phyloP scores from a whole-genome alignment of 2,113 vertebrate genomes.

The Petaurus breviceps region DNA sequence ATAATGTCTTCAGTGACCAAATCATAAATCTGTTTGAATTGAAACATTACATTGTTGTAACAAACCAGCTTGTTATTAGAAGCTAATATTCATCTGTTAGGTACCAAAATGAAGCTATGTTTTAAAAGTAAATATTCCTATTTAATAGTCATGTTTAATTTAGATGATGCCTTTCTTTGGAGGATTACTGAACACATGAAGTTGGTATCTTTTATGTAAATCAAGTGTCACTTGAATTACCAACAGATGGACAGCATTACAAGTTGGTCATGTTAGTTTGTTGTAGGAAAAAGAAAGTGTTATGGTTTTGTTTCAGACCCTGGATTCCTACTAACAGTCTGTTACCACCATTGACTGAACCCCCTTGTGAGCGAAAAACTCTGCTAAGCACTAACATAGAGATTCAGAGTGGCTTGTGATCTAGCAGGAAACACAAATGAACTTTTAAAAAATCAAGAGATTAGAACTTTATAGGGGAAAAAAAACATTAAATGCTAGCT shows the following conservation, averaged over 20 bases:
- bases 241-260: background rate
- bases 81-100: conserved; percentile 14
- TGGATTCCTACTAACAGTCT: conserved; percentile 31
- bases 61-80: conserved; percentile 21
- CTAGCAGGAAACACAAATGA: background rate
- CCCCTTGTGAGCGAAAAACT: background rate
- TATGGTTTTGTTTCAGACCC: background rate
- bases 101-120: conserved; percentile 40
- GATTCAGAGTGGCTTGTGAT: background rate
- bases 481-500: background rate
- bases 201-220: conserved; percentile 48
- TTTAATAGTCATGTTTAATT: conserved; percentile 2
- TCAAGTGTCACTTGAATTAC: conserved; percentile 46
- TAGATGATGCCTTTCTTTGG: conserved; percentile 20
- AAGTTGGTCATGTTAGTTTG: background rate
- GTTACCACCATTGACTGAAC: conserved; percentile 47
- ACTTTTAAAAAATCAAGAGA: background rate
- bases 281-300: conserved; percentile 28
- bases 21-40: background rate
- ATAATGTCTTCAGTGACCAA: background rate
- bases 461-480: background rate
- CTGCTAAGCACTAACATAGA: background rate
- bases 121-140: conserved; percentile 39
- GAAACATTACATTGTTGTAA: conserved; percentile 11
- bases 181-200: conserved; percentile 40